Conservation (phyloP, 1,140 invertebrate genomes). For the Kradibia gibbosae region DNA sequence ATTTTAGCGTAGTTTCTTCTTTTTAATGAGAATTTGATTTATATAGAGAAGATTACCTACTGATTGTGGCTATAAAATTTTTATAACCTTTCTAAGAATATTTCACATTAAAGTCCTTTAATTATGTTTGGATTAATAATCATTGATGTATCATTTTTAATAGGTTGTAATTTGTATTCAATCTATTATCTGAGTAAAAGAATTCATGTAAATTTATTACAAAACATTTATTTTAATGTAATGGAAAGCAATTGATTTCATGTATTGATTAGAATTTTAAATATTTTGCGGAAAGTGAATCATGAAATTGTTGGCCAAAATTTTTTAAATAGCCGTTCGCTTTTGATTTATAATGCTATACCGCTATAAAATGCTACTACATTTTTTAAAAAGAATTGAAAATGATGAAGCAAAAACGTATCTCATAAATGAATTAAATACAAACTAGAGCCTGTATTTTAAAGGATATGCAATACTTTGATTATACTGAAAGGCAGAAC, state of each 20-base stretch:
- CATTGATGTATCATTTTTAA: not conserved
- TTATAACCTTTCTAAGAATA: conserved; percentile 36
- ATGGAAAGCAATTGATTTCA: not conserved
- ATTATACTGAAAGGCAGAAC: conserved; percentile 4
- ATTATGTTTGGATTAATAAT: conserved; percentile 29
- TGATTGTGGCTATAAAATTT: conserved; percentile 29
- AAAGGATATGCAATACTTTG: not conserved
- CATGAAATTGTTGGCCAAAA: not conserved
- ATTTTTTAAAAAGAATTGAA: not conserved
- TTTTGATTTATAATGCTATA: not conserved
- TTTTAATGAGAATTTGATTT: conserved; percentile 40
- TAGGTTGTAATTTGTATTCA: not conserved
- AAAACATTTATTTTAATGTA: not conserved
- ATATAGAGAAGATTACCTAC: conserved; percentile 22
- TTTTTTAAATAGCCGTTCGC: not conserved
- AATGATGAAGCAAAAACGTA: not conserved
- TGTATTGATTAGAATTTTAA: not conserved
- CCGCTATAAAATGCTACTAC: not conserved
- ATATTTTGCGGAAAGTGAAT: not conserved
- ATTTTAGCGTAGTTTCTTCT: conserved; percentile 18
- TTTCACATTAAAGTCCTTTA: conserved; percentile 14
- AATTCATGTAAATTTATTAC: conserved; percentile 1
- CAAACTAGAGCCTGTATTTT: not conserved
- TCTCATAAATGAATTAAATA: not conserved
- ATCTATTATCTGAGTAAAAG: not conserved